Percentiles rank a stretch among this genome's conserved stretches.
Conservation (phyloP, 2,113 vertebrate genomes). For the Cathartes aura region DNA sequence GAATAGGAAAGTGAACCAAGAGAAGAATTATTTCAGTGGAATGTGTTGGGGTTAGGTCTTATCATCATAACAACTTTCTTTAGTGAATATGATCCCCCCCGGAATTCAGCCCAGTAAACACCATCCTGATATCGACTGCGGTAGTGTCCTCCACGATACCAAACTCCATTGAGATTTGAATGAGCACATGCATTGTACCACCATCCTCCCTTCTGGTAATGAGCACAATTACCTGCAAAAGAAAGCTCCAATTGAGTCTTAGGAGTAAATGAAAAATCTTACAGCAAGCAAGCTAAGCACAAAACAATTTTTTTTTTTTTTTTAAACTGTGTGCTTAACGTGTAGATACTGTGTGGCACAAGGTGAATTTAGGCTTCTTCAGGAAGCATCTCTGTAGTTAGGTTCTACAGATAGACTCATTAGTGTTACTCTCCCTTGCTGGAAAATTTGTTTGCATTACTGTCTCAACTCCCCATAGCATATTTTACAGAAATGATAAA, state of each 20-base stretch:
- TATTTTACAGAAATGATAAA: background rate
- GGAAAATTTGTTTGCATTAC: background rate
- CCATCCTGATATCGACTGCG: conserved; percentile 96
- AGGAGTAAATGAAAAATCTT: background rate
- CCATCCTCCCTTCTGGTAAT: conserved; percentile 98
- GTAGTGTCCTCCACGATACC: conserved; percentile 97
- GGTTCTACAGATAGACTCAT: background rate
- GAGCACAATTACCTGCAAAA: conserved; percentile 92
- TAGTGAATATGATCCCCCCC: conserved; percentile 94
- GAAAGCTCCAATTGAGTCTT: background rate
- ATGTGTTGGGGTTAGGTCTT: conserved; percentile 95
- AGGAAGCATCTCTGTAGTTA: background rate
- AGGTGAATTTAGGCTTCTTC: background rate
- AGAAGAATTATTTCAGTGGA: conserved; percentile 80
- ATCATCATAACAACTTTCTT: conserved; percentile 99
- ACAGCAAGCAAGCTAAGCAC: background rate
- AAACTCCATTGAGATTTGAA: conserved; percentile 96
- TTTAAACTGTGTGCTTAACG: background rate
- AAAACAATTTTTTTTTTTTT: background rate
- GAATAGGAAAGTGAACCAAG: background rate
- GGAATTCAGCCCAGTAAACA: conserved; percentile 98
- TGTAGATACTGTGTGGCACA: background rate
- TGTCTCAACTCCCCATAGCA: background rate
- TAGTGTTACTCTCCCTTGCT: background rate
- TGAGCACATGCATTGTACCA: conserved; percentile 99